Evolutionary conservation across 2,113 vertebrate species (phyloP).

Genomic region (Onychostruthus taczanowskii): DNA sequence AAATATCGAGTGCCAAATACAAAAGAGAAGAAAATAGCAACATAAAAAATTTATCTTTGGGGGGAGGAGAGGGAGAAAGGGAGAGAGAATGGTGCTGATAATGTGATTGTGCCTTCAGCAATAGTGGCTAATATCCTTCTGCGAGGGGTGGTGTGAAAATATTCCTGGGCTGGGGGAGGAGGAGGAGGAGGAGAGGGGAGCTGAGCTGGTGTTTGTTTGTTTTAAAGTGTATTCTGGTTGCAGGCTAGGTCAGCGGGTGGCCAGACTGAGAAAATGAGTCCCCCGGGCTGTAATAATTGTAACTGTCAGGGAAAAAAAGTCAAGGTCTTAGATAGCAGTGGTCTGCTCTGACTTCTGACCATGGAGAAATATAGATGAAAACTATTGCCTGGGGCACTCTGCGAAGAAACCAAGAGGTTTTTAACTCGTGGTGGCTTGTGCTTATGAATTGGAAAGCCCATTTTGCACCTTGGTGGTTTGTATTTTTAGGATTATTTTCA

Average conservation of each 20-base stretch:
- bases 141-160: constrained; percentile 51
- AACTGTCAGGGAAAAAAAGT: constrained; percentile 75
- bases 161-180: constrained; percentile 3
- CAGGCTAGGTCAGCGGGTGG: constrained; percentile 71
- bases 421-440: constrained; percentile 48
- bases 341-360: constrained; percentile 67
- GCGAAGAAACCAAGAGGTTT: constrained; percentile 30
- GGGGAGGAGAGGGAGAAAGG: constrained; percentile 37
- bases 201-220: constrained; percentile 55
- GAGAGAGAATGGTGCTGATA: constrained; percentile 60
- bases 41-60: constrained; percentile 73
- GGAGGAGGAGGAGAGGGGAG: background rate
- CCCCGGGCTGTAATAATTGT: constrained; percentile 74
- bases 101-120: constrained; percentile 66
- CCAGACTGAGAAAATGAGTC: constrained; percentile 72
- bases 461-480: constrained; percentile 49
- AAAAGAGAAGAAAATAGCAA: constrained; percentile 71
- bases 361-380: constrained; percentile 68
- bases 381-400: constrained; percentile 34
- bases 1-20: constrained; percentile 68
- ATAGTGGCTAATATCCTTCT: constrained; percentile 60
- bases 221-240: constrained; percentile 62
- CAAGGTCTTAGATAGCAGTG: constrained; percentile 69
- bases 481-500: constrained; percentile 20
- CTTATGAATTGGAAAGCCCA: constrained; percentile 7